Evolutionary conservation across 30 jellyfish, hydroid and myxozoan genomes (phyloP), one percentile per base, ranked within the genome.

Genomic region (Turritopsis rubra): DNA sequence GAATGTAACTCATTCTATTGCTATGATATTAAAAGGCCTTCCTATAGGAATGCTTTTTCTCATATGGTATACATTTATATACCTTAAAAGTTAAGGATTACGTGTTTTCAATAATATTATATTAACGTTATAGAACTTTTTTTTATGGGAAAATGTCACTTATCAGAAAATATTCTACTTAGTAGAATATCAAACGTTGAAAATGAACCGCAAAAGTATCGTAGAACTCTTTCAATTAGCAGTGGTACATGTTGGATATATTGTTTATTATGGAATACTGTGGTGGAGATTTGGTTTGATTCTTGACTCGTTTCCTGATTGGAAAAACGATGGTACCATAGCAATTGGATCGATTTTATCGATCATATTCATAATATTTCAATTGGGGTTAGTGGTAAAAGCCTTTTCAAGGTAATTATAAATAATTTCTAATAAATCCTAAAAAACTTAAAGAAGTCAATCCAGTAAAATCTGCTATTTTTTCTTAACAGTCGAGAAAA

Each of bases 241-340:
- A 41, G 9, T 68, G 16, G 77, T 68, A 0, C 77, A 68, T 68
- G 77, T 1, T 23, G 28, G 28, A 68, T 68, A 68, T 27, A 1
- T 19, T 8, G 77, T 68, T 16, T 68, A 68, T 68, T 68, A 68
- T 68, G 77, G 77, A 22, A 9, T 68, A 0, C 21, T 68, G 30
- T 68, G 77, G 77, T 68, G 77, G 77, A 68, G 77, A 27, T 27
- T 68, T 68, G 77, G 77, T 1, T 68, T 68, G 30, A 68, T 27
- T 27, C 77, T 68, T 68, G 77, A 68, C 8, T 1, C 77, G 8
- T 68, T 68, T 68, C 30, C 77, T 41, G 60, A 41, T 41, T 41
- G 60, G 60, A 41, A 41, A 41, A 41, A 5, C 5, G 60, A 41
- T 41, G 60, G 60, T 41, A 41, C 60, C 60, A 41, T 3, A 41